Conservation (phyloP, 2,797 vertebrate species). For the Calcarius lapponicus region DNA sequence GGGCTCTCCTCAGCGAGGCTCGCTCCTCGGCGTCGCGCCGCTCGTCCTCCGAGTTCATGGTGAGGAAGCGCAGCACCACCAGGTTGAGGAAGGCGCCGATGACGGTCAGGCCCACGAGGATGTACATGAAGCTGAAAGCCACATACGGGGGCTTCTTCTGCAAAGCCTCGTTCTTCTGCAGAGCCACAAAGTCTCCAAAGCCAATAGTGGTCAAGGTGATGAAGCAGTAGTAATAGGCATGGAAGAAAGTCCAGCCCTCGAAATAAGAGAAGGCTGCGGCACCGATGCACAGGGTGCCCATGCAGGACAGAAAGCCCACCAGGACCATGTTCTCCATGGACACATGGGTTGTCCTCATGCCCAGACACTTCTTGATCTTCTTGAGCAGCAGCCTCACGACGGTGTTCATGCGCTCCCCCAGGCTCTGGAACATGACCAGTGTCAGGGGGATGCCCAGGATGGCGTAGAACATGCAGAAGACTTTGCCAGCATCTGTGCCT, state of each 20-base stretch:
- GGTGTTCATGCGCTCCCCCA: conserved; percentile 96
- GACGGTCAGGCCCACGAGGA: conserved; percentile 92
- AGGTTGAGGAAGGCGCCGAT: conserved; percentile 96
- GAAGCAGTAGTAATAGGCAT: conserved; percentile 97
- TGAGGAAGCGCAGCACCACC: conserved; percentile 94
- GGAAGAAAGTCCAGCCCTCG: conserved; percentile 97
- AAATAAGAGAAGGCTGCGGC: conserved; percentile 92
- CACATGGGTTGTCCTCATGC: conserved; percentile 84
- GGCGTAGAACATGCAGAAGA: conserved; percentile 98
- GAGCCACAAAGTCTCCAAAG: conserved; percentile 95
- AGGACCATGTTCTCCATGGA: conserved; percentile 97
- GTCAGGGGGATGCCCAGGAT: conserved; percentile 95
- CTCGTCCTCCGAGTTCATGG: conserved; percentile 90
- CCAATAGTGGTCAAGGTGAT: conserved; percentile 98
- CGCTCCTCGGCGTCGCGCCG: conserved; percentile 84
- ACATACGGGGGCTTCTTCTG: conserved; percentile 94
- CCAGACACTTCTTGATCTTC: conserved; percentile 87
- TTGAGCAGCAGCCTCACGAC: conserved; percentile 90
- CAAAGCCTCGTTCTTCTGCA: conserved; percentile 94
- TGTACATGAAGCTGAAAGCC: conserved; percentile 97
- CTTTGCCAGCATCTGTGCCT: conserved; percentile 92
- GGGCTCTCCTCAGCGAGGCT: conserved; percentile 82
- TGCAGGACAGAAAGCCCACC: conserved; percentile 92
- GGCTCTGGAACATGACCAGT: conserved; percentile 97
- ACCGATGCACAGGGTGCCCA: conserved; percentile 90